Evolutionary conservation across 1,140 invertebrate species (phyloP).

Genomic region (Mactra quadrangularis): DNA sequence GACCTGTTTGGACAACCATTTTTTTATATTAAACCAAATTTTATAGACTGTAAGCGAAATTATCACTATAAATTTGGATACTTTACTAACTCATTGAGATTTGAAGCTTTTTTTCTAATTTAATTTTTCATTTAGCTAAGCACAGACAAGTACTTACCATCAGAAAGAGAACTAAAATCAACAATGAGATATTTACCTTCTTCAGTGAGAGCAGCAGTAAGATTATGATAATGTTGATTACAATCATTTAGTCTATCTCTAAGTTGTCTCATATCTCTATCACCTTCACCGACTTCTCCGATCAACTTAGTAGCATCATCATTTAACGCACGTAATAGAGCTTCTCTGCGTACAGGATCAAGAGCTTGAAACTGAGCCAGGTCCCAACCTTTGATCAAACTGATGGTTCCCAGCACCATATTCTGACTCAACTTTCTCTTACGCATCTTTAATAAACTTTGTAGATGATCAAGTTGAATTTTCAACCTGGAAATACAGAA

Average conservation of each 20-base stretch:
- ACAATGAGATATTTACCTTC: constrained; percentile 77
- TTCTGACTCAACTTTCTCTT: constrained; percentile 96
- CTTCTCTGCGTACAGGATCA: constrained; percentile 96
- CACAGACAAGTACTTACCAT: too few species aligned
- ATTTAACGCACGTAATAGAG: constrained; percentile 96
- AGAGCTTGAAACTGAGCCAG: constrained; percentile 95
- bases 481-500: constrained; percentile 86
- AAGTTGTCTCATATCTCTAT: constrained; percentile 94
- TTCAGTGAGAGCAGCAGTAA: constrained; percentile 86
- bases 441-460: constrained; percentile 97
- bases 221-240: constrained; percentile 97
- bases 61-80: too few species aligned
- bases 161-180: too few species aligned
- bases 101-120: too few species aligned
- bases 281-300: constrained; percentile 94
- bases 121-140: too few species aligned
- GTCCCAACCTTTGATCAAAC: constrained; percentile 98
- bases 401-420: constrained; percentile 99
- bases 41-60: too few species aligned
- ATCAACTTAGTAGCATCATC: constrained; percentile 98
- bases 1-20: too few species aligned
- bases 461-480: constrained; percentile 93
- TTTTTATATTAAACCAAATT: too few species aligned
- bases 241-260: constrained; percentile 97
- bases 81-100: too few species aligned